Evolutionary conservation across 2,888 invertebrate species (phyloP).

Genomic region (Platycheirus albimanus): DNA sequence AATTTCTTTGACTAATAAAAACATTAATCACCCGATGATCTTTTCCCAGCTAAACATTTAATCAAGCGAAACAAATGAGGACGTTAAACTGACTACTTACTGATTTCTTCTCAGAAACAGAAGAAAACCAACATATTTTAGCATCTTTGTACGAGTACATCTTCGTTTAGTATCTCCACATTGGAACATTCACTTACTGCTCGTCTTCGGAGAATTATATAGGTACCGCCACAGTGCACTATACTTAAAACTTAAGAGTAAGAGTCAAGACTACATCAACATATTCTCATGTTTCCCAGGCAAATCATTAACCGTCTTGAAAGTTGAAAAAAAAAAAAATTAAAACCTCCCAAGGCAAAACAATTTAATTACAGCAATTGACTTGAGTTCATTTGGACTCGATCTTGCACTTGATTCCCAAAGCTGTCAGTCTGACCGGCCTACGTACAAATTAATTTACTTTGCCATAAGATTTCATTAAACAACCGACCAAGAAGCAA

Average conservation of each 20-base stretch:
- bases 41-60: conserved; percentile 9
- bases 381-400: conserved; percentile 43
- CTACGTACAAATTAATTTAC: conserved; percentile 64
- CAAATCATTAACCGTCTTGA: conserved; percentile 54
- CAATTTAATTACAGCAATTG: conserved; percentile 47
- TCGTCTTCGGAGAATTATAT: conserved; percentile 77
- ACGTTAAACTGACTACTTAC: conserved; percentile 11
- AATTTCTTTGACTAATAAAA: not conserved
- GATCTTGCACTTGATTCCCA: conserved; percentile 41
- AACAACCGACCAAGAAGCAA: conserved; percentile 20
- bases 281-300: conserved; percentile 50
- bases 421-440: conserved; percentile 59
- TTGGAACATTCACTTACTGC: not conserved
- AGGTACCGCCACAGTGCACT: conserved; percentile 17
- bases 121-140: not conserved
- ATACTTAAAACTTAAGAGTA: conserved; percentile 40
- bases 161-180: not conserved
- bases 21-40: conserved; percentile 1
- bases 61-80: conserved; percentile 35
- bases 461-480: conserved; percentile 50
- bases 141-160: conserved; percentile 3
- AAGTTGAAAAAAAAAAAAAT: conserved; percentile 16
- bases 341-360: conserved; percentile 48
- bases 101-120: not conserved
- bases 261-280: conserved; percentile 50